Evolutionary conservation across 1,140 invertebrate genomes (phyloP).

Genomic region (Zaprionus inermis): DNA sequence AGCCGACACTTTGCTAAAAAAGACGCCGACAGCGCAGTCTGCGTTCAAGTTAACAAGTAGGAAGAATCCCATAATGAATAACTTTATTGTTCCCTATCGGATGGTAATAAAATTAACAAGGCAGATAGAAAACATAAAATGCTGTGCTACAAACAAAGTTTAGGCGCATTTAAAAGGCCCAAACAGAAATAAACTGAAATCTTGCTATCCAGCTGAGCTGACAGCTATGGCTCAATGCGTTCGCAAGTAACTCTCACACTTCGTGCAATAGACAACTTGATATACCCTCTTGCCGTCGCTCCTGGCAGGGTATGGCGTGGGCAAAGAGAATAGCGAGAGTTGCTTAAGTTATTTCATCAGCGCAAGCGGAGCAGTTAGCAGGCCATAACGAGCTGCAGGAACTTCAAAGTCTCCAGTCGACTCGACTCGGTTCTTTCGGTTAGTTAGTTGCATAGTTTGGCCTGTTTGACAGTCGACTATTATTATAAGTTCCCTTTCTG

Average conservation of each 20-base stretch:
- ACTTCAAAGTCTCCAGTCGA: constrained; percentile 47
- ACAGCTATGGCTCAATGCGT: background rate
- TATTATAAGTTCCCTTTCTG: constrained; percentile 72
- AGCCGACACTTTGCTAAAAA: background rate
- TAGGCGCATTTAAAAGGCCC: background rate
- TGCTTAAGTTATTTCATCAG: constrained; percentile 42
- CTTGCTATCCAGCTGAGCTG: no score
- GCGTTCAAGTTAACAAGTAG: background rate
- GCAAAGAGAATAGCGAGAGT: background rate
- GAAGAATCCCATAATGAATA: background rate
- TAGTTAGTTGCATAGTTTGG: constrained; percentile 63
- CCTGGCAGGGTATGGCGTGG: background rate
- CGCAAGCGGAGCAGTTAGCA: constrained; percentile 50
- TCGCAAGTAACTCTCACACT: background rate
- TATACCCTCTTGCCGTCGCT: background rate
- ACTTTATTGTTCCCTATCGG: background rate
- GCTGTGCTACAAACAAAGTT: background rate
- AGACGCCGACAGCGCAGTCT: background rate
- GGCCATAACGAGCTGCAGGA: constrained; percentile 58
- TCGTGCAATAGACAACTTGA: background rate
- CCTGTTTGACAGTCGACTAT: constrained; percentile 77
- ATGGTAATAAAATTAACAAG: constrained; percentile 2
- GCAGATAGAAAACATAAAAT: background rate
- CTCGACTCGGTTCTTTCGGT: constrained; percentile 35
- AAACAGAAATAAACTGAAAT: background rate